Evolutionary conservation across 2,113 vertebrate genomes (phyloP).

Genomic region (Leucoraja erinaceus): DNA sequence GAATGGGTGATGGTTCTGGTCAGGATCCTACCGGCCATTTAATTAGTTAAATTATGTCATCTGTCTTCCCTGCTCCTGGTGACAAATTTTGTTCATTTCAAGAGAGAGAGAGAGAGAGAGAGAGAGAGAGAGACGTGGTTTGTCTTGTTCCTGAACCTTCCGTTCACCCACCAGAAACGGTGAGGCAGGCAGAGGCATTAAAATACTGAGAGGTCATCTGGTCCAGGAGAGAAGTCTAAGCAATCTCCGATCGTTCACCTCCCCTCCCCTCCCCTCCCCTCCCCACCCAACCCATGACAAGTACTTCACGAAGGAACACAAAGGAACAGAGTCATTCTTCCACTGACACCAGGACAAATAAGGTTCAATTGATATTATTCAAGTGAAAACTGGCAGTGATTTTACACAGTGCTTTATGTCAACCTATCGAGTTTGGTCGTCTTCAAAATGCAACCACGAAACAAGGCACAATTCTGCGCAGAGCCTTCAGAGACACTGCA

Average conservation of each 20-base stretch:
- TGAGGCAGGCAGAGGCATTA: background rate
- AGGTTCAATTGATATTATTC: slow-evolving; percentile 18
- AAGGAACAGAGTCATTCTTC: slow-evolving; percentile 27
- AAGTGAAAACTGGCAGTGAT: background rate
- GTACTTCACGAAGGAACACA: slow-evolving; percentile 12
- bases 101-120: background rate
- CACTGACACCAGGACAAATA: slow-evolving; percentile 13
- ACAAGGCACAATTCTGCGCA: background rate
- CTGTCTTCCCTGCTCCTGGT: background rate
- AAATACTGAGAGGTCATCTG: background rate
- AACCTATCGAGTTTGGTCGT: slow-evolving; percentile 29
- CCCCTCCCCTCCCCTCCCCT: too few relatives aligned
- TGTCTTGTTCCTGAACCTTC: background rate
- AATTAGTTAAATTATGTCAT: slow-evolving; percentile 13
- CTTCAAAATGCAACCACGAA: background rate
- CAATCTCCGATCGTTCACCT: background rate
- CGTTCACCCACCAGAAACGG: background rate
- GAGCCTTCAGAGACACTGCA: background rate
- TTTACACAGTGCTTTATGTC: background rate
- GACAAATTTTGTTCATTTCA: background rate
- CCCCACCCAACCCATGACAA: background rate
- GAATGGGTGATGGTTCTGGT: too few relatives aligned
- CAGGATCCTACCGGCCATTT: too few relatives aligned
- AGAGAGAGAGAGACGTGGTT: background rate
- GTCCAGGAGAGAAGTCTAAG: background rate